Conservation (phyloP, 2,888 invertebrate species). For the Aporophyla nigra region DNA sequence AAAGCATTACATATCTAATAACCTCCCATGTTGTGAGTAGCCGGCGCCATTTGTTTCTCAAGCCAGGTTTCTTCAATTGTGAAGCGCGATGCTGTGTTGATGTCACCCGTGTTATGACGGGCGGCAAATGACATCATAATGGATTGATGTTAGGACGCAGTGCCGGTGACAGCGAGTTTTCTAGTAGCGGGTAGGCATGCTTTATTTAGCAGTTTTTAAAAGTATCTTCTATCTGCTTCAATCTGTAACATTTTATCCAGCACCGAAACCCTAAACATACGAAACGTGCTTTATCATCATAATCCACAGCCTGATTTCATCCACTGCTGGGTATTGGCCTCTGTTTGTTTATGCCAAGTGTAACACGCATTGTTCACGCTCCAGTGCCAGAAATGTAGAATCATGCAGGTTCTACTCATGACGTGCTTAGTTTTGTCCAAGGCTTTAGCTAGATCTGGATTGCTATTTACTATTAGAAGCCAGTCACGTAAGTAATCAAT, state of each 20-base stretch:
- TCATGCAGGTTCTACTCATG: not conserved
- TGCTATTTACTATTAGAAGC: not conserved
- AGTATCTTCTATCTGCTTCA: not conserved
- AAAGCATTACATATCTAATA: slow-evolving; percentile 6
- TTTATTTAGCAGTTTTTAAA: not conserved
- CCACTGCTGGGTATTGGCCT: not conserved
- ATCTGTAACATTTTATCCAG: not conserved
- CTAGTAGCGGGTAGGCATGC: not conserved
- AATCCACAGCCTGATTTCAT: not conserved
- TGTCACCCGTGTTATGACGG: slow-evolving; percentile 48
- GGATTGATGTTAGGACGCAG: slow-evolving; percentile 24
- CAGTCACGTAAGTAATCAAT: not conserved
- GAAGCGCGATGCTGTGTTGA: slow-evolving; percentile 25
- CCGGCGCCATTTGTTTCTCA: slow-evolving; percentile 41
- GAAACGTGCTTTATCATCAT: not conserved
- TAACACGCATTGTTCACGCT: not conserved
- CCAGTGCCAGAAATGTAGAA: not conserved
- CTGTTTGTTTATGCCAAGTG: not conserved
- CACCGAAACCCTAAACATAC: not conserved
- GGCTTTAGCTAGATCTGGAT: not conserved
- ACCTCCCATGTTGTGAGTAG: slow-evolving; percentile 36
- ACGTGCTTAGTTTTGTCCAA: not conserved
- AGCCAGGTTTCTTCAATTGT: slow-evolving; percentile 56
- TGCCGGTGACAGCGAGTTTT: slow-evolving; percentile 27
- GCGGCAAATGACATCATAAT: slow-evolving; percentile 55